Evolutionary conservation across 2,888 invertebrate species (phyloP).

Genomic region (Machimus atricapillus): DNA sequence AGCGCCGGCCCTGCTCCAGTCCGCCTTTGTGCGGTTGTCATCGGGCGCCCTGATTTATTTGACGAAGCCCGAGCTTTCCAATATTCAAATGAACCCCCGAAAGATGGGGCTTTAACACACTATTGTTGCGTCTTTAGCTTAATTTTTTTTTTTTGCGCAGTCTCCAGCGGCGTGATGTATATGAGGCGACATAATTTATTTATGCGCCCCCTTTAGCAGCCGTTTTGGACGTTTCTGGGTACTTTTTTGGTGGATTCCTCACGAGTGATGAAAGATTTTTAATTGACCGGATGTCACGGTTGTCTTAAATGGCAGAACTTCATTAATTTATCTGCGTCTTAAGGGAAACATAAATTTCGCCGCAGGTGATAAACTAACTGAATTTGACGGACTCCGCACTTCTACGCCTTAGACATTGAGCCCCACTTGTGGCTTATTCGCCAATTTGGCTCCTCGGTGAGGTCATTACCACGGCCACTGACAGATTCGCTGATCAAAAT

Average conservation of each 20-base stretch:
- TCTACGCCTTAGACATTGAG: neutral
- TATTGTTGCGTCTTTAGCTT: neutral
- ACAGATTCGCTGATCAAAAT: neutral
- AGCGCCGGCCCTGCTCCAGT: neutral
- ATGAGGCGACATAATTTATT: conserved; percentile 24
- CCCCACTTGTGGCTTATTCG: neutral
- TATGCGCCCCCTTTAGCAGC: conserved; percentile 9
- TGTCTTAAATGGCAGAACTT: conserved; percentile 17
- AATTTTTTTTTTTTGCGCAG: neutral
- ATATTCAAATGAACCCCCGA: conserved; percentile 29
- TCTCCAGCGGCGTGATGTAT: conserved; percentile 8
- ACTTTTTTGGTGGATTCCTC: conserved; percentile 6
- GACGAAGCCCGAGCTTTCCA: conserved; percentile 15
- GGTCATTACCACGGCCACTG: neutral
- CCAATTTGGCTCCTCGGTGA: neutral
- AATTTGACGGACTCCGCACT: neutral
- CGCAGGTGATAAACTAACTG: neutral
- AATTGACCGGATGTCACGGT: conserved; percentile 38
- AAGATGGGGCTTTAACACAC: neutral
- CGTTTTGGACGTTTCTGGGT: neutral
- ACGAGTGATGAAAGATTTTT: conserved; percentile 31
- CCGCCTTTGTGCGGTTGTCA: neutral
- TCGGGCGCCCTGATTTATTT: conserved; percentile 12
- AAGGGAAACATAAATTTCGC: conserved; percentile 20
- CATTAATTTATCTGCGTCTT: neutral